Percentiles rank a stretch among this genome's conserved stretches.
Evolutionary conservation across 2,113 vertebrate species (phyloP).

Genomic region (Ginglymostoma cirratum): DNA sequence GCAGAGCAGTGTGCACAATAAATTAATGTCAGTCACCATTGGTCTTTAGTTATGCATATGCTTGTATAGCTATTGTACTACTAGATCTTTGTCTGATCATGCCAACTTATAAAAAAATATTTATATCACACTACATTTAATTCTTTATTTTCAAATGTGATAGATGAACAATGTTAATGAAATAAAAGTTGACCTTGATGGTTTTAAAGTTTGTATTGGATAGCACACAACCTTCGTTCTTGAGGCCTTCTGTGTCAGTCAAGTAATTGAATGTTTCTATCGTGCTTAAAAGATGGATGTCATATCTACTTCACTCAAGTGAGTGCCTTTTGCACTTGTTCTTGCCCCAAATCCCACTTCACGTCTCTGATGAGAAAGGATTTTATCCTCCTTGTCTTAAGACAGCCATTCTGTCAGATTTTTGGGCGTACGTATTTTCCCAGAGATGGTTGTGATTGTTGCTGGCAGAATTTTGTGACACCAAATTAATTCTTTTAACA

Average conservation of each 20-base stretch:
- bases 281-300: neutral
- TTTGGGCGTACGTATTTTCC: neutral
- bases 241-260: neutral
- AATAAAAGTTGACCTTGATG: neutral
- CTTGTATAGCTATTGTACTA: neutral
- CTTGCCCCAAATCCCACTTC: neutral
- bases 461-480: neutral
- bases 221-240: neutral
- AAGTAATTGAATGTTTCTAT: neutral
- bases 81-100: neutral
- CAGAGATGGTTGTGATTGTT: neutral
- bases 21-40: neutral
- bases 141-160: neutral
- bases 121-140: neutral
- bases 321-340: neutral
- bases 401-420: neutral
- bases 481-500: neutral
- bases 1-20: neutral
- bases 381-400: neutral
- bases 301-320: neutral
- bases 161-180: neutral
- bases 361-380: neutral
- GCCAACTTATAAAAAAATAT: neutral
- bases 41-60: neutral
- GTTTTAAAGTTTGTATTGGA: neutral